These are phyloP conservation scores for Campylomormyrus numenius DNA, from an alignment of 2,113 vertebrate species.

Conservation along the genomic window DNA sequence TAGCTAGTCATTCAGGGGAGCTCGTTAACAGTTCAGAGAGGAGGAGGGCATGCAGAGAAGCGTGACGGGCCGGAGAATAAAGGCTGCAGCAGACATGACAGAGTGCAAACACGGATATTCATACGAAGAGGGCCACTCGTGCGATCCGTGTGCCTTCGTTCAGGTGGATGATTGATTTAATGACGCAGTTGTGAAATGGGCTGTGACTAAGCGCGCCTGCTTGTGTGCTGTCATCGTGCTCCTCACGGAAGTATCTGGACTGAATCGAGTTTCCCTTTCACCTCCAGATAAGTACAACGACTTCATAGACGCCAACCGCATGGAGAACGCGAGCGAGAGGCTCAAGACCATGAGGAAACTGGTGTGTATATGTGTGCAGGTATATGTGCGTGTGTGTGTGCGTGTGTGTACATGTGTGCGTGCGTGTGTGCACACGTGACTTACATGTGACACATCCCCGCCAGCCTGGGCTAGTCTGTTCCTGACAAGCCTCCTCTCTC, in stretches of 20 bases:
- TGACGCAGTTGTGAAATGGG: not conserved
- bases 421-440: not conserved
- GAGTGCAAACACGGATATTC: not conserved
- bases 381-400: not conserved
- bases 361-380: slow-evolving; percentile 51
- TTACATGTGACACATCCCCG: not conserved
- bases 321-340: slow-evolving; percentile 78
- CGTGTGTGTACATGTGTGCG: not conserved
- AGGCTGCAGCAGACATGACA: not conserved
- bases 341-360: slow-evolving; percentile 87
- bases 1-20: not conserved
- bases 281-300: slow-evolving; percentile 86
- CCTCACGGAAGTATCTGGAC: not conserved
- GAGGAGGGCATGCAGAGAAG: not conserved
- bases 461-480: not conserved
- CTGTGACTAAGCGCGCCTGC: not conserved
- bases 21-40: not conserved
- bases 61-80: not conserved
- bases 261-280: not conserved
- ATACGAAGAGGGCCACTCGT: not conserved
- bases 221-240: not conserved
- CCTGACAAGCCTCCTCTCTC: not conserved
- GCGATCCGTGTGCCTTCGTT: not conserved
- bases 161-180: not conserved
- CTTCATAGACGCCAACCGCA: slow-evolving; percentile 92